Evolutionary conservation across 37 sponge, comb jelly and placozoan genomes (phyloP).

Genomic region (Amphimedon queenslandica): DNA sequence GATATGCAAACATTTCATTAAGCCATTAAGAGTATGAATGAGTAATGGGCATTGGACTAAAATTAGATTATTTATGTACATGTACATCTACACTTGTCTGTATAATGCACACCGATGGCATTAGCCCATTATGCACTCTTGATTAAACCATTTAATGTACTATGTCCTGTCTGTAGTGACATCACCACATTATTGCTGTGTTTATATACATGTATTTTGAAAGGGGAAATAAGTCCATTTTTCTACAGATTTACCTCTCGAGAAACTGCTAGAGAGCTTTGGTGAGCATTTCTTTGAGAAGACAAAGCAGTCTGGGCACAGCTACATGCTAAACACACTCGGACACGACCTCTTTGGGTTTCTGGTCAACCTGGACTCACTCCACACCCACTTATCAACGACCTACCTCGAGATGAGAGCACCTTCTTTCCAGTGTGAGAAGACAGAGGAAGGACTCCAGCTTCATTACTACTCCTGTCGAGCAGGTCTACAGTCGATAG

Average conservation of each 20-base stretch:
- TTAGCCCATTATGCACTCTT: neutral
- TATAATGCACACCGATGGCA: neutral
- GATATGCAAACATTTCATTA: too few species aligned
- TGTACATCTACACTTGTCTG: too few species aligned
- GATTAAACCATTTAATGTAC: neutral
- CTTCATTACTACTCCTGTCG: conserved; percentile 72
- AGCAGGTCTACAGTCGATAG: conserved; percentile 48
- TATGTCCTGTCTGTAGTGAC: too few species aligned
- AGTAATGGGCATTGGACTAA: too few species aligned
- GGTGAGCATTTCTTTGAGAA: conserved; percentile 62
- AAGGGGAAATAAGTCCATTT: neutral
- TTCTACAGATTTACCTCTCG: conserved; percentile 34
- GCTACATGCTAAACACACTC: conserved; percentile 43
- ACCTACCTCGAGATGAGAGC: conserved; percentile 69
- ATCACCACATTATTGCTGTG: too few species aligned
- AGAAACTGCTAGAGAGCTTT: conserved; percentile 49
- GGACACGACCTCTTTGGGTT: conserved; percentile 63
- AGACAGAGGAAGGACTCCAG: conserved; percentile 9
- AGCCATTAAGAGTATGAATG: too few species aligned
- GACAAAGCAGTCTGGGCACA: conserved; percentile 62
- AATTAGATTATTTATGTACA: too few species aligned
- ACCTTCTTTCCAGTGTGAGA: conserved; percentile 71
- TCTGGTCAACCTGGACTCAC: conserved; percentile 66
- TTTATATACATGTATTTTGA: too few species aligned
- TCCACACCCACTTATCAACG: conserved; percentile 72